Base-by-base conservation (phyloP, 2,888 invertebrate genomes). In the Gymnosoma rotundatum region DNA sequence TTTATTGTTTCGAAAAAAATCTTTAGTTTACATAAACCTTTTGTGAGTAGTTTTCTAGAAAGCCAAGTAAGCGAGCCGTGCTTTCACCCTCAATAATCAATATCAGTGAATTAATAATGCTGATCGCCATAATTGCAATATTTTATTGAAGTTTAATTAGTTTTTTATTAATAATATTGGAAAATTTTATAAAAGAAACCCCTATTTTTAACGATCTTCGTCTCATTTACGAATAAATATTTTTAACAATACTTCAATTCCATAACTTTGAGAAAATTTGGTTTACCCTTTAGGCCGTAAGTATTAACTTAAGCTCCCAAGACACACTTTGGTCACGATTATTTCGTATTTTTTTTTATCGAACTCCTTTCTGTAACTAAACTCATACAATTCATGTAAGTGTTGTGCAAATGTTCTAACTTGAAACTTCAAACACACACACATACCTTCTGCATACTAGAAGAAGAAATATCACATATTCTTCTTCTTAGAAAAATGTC, bases 321-420 rank as follows among this genome's bases (percentile, higher is more conserved):
- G 48, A 52, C 21, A 18, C n/a, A 38, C 1, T 73, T 52, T 9
- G 38, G 21, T 48, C 73, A 60, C 18, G 73, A n/a, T 10, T 36
- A 20, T 18, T 20, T 54, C 67, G 25, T 54, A 66, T 50, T 12
- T 58, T 50, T 32, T 48, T 48, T 10, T 42, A 7, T 32, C 8
- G 21, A 36, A 36, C 48, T 74, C 1, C 61, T 32, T 42, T 54
- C 36, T 64, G 58, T 50, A 58, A 72, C 56, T 38, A 32, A 78
- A 38, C 42, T 63, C 67, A 73, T 73, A 48, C 72, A 80, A 73
- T 61, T 63, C 45, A 50, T 64, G 70, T 45, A 83, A 86, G 80
- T 83, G 74, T 74, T 86, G 79, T 70, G 82, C 38, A 83, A 84
- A 80, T 80, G 69, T 83, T 80, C 48, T 45, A 60, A 56, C 52